phyloP scores from a whole-genome alignment of 2,797 vertebrate genomes.

The Alectoris magna region DNA sequence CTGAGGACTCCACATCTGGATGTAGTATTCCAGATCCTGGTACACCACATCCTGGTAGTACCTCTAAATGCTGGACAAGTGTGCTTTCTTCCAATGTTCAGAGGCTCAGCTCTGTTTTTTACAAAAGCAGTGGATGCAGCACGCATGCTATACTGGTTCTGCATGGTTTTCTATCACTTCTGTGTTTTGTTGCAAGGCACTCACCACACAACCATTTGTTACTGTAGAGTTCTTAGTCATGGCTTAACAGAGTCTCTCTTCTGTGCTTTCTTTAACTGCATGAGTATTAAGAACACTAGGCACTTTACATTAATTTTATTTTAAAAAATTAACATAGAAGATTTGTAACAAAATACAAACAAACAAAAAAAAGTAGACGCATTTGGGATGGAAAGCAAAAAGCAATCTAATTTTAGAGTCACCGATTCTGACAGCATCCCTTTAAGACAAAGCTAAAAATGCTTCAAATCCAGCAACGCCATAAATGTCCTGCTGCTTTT shows the following conservation, averaged over 20 bases:
- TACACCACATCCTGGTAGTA: too few species aligned
- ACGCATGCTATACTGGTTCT: background rate
- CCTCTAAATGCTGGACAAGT: background rate
- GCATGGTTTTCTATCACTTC: background rate
- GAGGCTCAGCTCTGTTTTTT: background rate
- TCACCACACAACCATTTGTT: slow-evolving; percentile 38
- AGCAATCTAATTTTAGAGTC: slow-evolving; percentile 56
- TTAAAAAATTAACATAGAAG: background rate
- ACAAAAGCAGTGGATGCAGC: background rate
- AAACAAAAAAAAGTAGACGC: slow-evolving; percentile 16
- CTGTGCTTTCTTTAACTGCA: slow-evolving; percentile 37
- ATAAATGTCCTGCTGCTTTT: slow-evolving; percentile 80
- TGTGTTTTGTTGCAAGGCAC: background rate
- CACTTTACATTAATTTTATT: slow-evolving; percentile 24
- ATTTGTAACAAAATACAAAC: slow-evolving; percentile 13
- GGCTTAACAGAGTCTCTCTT: slow-evolving; percentile 20
- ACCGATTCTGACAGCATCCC: slow-evolving; percentile 26
- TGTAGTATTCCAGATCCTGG: too few species aligned
- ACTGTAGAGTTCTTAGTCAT: slow-evolving; percentile 33
- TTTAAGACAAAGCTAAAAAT: slow-evolving; percentile 78
- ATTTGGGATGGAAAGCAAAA: slow-evolving; percentile 24
- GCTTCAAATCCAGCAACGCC: slow-evolving; percentile 72
- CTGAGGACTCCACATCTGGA: too few species aligned
- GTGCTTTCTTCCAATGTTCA: background rate
- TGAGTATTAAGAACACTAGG: background rate